These are phyloP conservation scores for Elephantulus edwardii DNA, from an alignment of 2,113 vertebrate genomes.

Conservation along the genomic window DNA sequence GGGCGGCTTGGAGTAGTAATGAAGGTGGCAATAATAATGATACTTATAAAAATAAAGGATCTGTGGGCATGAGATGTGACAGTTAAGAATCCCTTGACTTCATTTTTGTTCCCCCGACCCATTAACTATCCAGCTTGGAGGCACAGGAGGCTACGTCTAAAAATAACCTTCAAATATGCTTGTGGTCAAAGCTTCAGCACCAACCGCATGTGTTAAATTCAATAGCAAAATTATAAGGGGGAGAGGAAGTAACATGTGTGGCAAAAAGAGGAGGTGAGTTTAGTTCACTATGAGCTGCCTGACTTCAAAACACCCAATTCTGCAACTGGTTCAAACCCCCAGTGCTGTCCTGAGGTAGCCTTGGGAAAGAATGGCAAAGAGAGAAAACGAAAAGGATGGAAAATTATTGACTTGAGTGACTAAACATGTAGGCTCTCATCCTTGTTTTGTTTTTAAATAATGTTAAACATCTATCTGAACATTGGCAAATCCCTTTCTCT, in stretches of 20 bases:
- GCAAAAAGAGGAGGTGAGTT: constrained; percentile 19
- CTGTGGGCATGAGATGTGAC: not conserved
- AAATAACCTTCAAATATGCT: constrained; percentile 61
- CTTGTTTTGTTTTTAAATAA: not conserved
- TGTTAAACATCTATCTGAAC: not conserved
- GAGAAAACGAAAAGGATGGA: not conserved
- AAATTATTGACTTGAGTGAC: not conserved
- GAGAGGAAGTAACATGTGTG: not conserved
- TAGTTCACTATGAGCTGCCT: constrained; percentile 43
- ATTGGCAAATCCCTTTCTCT: not conserved
- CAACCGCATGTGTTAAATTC: constrained; percentile 42
- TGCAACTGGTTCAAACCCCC: constrained; percentile 8
- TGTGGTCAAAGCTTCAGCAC: constrained; percentile 42
- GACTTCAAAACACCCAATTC: not conserved
- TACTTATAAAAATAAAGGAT: not conserved
- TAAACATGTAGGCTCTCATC: not conserved
- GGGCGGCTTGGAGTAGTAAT: not conserved
- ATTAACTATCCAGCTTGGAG: not conserved
- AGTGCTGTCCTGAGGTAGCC: constrained; percentile 19
- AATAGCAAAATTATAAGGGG: constrained; percentile 44
- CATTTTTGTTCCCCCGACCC: not conserved
- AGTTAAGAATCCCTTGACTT: constrained; percentile 9
- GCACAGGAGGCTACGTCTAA: not conserved
- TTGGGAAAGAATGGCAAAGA: not conserved
- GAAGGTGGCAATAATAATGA: not conserved